phyloP scores from a whole-genome alignment of 2,888 invertebrate genomes.

The Ophioninae sp. region DNA sequence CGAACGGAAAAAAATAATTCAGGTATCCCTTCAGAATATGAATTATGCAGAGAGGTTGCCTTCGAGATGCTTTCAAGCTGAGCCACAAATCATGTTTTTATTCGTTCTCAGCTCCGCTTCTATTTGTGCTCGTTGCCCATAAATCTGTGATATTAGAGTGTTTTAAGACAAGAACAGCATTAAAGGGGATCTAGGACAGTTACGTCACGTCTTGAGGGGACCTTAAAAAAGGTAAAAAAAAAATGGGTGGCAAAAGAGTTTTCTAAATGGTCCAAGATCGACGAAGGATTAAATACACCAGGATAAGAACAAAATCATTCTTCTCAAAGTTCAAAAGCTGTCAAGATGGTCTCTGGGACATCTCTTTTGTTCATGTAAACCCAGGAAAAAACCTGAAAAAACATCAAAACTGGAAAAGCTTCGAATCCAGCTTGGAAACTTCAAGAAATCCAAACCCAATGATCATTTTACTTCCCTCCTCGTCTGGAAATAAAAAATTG shows the following conservation, averaged over 20 bases:
- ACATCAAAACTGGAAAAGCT: slow-evolving; percentile 8
- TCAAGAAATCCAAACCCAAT: slow-evolving; percentile 5
- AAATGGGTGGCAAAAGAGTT: not conserved
- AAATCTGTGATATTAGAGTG: slow-evolving; percentile 41
- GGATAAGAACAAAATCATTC: not conserved
- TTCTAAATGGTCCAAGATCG: slow-evolving; percentile 4
- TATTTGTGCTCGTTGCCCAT: slow-evolving; percentile 13
- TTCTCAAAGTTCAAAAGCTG: not conserved
- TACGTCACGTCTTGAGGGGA: not conserved
- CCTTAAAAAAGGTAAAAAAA: not conserved
- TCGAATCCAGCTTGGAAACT: not conserved
- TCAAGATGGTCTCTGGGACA: not conserved
- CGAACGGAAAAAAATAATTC: slow-evolving; percentile 5
- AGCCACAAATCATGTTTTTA: slow-evolving; percentile 62
- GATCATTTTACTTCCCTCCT: slow-evolving; percentile 6
- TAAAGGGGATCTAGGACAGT: not conserved
- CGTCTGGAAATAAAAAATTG: slow-evolving; percentile 1
- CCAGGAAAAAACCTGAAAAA: slow-evolving; percentile 2
- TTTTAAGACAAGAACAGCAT: slow-evolving; percentile 30
- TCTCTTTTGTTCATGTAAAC: not conserved
- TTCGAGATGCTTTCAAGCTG: slow-evolving; percentile 54
- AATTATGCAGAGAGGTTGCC: slow-evolving; percentile 6
- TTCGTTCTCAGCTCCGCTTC: slow-evolving; percentile 24
- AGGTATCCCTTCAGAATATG: slow-evolving; percentile 5
- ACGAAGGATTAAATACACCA: not conserved